Evolutionary conservation across 1,140 invertebrate genomes (phyloP).

Genomic region (Oreohelix idahoensis): DNA sequence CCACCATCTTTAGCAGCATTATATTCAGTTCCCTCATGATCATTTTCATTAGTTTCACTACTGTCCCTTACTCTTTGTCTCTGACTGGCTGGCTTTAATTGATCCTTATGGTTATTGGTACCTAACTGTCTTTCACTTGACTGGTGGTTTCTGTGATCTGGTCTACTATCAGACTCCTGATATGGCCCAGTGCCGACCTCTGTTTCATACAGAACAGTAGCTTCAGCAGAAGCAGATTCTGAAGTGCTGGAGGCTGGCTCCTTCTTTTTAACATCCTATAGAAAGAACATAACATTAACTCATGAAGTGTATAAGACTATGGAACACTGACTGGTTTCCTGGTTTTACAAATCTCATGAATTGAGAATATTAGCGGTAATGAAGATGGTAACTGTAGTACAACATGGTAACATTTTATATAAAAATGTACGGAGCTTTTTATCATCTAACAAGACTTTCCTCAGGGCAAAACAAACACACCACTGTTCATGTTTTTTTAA

Average conservation of each 20-base stretch:
- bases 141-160: neutral
- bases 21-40: neutral
- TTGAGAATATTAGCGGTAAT: too few relatives aligned
- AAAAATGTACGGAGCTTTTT: too few relatives aligned
- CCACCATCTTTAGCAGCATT: neutral
- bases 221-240: neutral
- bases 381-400: too few relatives aligned
- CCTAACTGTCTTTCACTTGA: neutral
- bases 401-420: too few relatives aligned
- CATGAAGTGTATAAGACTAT: neutral
- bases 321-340: too few relatives aligned
- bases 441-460: too few relatives aligned
- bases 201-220: neutral
- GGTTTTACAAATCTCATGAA: too few relatives aligned
- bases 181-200: neutral
- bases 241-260: neutral
- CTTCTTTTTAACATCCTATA: too few relatives aligned
- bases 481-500: too few relatives aligned
- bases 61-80: neutral
- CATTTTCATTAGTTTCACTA: neutral
- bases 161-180: constrained; percentile 12
- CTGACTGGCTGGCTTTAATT: neutral
- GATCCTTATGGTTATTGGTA: neutral
- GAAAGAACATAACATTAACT: neutral
- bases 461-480: too few relatives aligned